Evolutionary conservation across 1,140 invertebrate species (phyloP).

Genomic region (Helicoverpa armigera): DNA sequence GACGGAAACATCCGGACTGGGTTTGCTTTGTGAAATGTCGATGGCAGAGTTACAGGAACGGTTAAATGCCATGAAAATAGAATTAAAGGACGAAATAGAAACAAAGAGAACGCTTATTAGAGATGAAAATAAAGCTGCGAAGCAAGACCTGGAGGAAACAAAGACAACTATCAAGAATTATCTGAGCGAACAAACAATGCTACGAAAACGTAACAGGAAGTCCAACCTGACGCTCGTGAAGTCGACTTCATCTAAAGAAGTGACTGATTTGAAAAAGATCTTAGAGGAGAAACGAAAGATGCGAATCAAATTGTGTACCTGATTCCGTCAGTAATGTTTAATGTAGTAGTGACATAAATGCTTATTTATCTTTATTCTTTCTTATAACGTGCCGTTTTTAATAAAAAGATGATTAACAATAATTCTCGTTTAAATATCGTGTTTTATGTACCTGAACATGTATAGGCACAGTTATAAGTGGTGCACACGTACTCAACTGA

Average conservation of each 20-base stretch:
- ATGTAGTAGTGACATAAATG: conserved; percentile 27
- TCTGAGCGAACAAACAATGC: conserved; percentile 65
- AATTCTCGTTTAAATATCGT: background rate
- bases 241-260: conserved; percentile 66
- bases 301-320: conserved; percentile 63
- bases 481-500: too few species aligned
- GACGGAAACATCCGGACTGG: conserved; percentile 85
- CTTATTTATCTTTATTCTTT: conserved; percentile 36
- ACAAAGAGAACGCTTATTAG: conserved; percentile 75
- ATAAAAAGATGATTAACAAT: background rate
- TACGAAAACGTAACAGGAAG: conserved; percentile 67
- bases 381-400: conserved; percentile 8
- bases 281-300: conserved; percentile 75
- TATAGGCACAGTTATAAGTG: too few species aligned
- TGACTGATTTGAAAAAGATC: conserved; percentile 72
- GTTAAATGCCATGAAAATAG: conserved; percentile 80
- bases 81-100: conserved; percentile 84
- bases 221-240: conserved; percentile 46
- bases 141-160: conserved; percentile 70
- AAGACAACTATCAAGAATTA: conserved; percentile 70
- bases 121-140: conserved; percentile 66
- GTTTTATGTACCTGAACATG: background rate
- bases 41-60: conserved; percentile 87
- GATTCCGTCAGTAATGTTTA: conserved; percentile 44
- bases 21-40: conserved; percentile 88